A percentile compares a stretch with the other conserved stretches of the same genome.
Conservation (phyloP, 2,888 invertebrate species). For the Drosophila emarginata region DNA sequence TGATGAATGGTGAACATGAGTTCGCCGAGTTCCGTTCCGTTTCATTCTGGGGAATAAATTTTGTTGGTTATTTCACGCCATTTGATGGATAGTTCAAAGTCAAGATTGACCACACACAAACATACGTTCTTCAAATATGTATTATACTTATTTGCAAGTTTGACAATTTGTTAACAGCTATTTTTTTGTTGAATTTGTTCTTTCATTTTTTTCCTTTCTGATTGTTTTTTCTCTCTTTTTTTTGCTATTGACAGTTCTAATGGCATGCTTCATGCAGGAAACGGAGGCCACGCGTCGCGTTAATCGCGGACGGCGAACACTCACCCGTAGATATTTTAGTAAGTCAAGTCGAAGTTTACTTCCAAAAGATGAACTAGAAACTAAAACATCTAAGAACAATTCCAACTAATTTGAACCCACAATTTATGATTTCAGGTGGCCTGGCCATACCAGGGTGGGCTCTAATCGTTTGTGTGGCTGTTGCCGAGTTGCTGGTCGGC, state of each 20-base stretch:
- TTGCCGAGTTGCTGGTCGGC: conserved; percentile 88
- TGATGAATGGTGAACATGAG: conserved; percentile 63
- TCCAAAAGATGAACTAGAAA: not conserved
- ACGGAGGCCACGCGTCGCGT: conserved; percentile 91
- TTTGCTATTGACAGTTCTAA: conserved; percentile 83
- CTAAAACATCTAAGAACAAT: not conserved
- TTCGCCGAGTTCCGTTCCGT: conserved; percentile 69
- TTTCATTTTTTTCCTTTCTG: conserved; percentile 9
- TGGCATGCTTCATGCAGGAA: conserved; percentile 87
- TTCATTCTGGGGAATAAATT: conserved; percentile 29
- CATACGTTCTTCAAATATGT: conserved; percentile 27
- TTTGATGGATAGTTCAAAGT: conserved; percentile 52
- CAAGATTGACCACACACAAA: conserved; percentile 51
- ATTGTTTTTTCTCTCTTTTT: conserved; percentile 12
- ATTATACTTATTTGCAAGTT: conserved; percentile 22
- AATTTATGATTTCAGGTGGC: conserved; percentile 83
- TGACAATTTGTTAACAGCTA: conserved; percentile 25
- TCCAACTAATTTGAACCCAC: not conserved
- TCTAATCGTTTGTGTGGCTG: conserved; percentile 87
- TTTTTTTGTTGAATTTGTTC: not conserved
- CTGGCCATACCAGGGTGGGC: conserved; percentile 91
- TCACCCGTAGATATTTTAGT: conserved; percentile 91
- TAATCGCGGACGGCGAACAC: conserved; percentile 89
- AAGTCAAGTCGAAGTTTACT: conserved; percentile 82
- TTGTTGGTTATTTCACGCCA: conserved; percentile 23